Base-by-base conservation (phyloP, 2,797 vertebrate species). In the Anguilla marmorata region DNA sequence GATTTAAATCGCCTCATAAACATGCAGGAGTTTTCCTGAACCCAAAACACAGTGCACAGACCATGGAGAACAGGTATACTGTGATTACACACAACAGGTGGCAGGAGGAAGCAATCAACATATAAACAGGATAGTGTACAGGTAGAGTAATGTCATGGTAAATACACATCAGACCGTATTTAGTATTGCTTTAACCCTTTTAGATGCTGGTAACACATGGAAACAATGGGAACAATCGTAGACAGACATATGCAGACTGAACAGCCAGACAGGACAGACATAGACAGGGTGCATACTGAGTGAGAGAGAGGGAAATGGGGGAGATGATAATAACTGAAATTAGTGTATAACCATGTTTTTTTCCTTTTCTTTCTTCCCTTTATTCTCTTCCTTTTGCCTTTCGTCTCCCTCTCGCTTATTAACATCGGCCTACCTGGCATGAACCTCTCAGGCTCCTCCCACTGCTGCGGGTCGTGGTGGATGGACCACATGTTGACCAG, bases 401-500 rank as follows among this genome's bases (percentile, higher is more conserved):
- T 24, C 0, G 3, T 7, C 37, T 79, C 37, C 30, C 56, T 14
- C 72, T 8, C 11, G 37, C 52, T 45, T 24, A 54, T 19, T 54
- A 45, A 50, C n/a, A 58, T 24, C 37, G 4, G 52, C 79, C 88
- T 88, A 96, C 96, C 96, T 89, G 96, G 96, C 50, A 87, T 92
- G 88, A 96, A 97, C 3, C 91, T 86, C 83, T 96, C 95, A 0
- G 96, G 95, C 48, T 89, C 90, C 82, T 95, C 94, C 96, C 96
- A 97, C 92, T 93, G 91, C 48, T 85, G 2, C 0, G 95, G 95
- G 90, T 96, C 91, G 0, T 97, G 96, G 85, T 97, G 96, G 63
- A 97, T 95, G 19, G 95, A 93, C 96, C 96, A 97, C 95, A 96
- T 95, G 93, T 96, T 97, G 84, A 97, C 94, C 92, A 97, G 21